Base-by-base conservation (phyloP, 2,888 invertebrate genomes). In the Drosophila subsilvestris region DNA sequence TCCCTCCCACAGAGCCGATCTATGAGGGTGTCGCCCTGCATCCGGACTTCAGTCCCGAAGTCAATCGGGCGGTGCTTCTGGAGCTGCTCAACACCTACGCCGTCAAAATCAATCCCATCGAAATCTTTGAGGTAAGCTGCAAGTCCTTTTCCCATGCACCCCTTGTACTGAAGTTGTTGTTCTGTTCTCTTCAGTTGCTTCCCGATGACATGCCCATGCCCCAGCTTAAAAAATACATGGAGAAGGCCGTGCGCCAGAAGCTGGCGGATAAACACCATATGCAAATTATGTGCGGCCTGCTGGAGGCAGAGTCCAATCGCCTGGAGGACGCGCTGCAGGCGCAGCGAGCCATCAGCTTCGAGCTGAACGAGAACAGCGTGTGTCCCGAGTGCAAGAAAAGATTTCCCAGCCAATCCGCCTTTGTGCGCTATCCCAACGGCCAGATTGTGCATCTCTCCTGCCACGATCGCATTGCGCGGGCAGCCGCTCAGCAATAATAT, bases 361-460 rank as follows among this genome's bases (percentile, higher is more conserved):
- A 96, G 1, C 95, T 99, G 78, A 97, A 95, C 18, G 98, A 98
- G 80, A 95, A 96, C 84, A 97, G 96, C 89, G 95, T 97, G 60
- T 99, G 99, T 91, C 95, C 95, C 0, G 97, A 97, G 1, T 99
- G 99, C 92, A 97, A 96, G 90, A 99, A 99, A 90, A 94, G 97
- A 62, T 98, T 99, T 92, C 96, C 96, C 18, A 97, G 97, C 92
- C 97, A 97, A 93, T 97, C 98, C 93, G 98, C 98, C 25, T 97
- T 99, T 92, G 97, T 98, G 7, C 94, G 98, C 51, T 97, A 97
- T 92, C 97, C 98, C 1, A 96, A 96, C 91, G 98, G 98, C 3
- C 96, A 97, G 80, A 95, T 98, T 20, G 97, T 98, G 1, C 99
- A 99, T 92, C 97, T 97, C 90, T 97, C 97, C 6, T 99, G 99